phyloP scores from a whole-genome alignment of 1,140 invertebrate genomes.

The Subanguina moxae region DNA sequence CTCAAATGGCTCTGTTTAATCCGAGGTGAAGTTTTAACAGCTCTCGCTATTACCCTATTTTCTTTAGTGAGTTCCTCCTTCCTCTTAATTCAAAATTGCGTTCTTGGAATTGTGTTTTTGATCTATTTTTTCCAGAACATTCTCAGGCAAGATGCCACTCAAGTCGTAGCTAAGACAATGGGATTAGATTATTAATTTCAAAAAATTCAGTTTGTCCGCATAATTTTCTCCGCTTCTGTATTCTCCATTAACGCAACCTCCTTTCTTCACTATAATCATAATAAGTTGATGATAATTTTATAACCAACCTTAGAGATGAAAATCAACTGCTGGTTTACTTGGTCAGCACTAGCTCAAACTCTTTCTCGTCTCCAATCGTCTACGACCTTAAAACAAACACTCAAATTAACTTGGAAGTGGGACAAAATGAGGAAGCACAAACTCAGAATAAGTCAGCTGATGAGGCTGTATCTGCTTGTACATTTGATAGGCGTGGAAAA shows the following conservation, averaged over 20 bases:
- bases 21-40: slow-evolving; percentile 21
- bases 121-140: too few relatives aligned
- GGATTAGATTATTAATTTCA: too few relatives aligned
- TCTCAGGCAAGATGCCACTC: too few relatives aligned
- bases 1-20: slow-evolving; percentile 35
- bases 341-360: slow-evolving; percentile 14
- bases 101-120: too few relatives aligned
- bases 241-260: neutral
- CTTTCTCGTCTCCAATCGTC: slow-evolving; percentile 25
- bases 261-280: neutral
- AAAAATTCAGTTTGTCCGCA: neutral
- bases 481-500: slow-evolving; percentile 36
- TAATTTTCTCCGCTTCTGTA: neutral
- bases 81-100: too few relatives aligned
- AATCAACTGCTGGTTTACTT: slow-evolving; percentile 35
- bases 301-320: slow-evolving; percentile 33
- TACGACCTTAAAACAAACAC: slow-evolving; percentile 13
- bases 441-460: slow-evolving; percentile 9
- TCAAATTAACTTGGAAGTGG: slow-evolving; percentile 6
- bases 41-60: too few relatives aligned
- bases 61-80: too few relatives aligned
- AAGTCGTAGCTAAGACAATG: too few relatives aligned
- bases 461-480: slow-evolving; percentile 36
- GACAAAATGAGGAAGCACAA: neutral
- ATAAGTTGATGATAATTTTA: too few relatives aligned